These are phyloP conservation scores for Spodoptera litura DNA, from an alignment of 1,140 invertebrate species.

Conservation along the genomic window DNA sequence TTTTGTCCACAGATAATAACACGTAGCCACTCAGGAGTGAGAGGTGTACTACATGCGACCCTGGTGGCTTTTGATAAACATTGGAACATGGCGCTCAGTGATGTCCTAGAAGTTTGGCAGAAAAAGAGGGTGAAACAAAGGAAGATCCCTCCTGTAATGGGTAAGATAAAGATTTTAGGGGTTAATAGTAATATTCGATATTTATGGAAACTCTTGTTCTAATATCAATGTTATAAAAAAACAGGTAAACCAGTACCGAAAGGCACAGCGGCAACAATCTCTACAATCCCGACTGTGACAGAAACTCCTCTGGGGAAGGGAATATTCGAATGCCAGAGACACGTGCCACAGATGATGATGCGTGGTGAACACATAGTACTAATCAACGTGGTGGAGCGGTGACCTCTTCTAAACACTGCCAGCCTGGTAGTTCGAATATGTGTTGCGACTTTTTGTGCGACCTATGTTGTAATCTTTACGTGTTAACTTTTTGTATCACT, in stretches of 20 bases:
- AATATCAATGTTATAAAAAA: background rate
- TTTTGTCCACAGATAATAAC: slow-evolving; percentile 87
- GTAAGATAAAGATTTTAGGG: slow-evolving; percentile 59
- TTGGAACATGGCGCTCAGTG: slow-evolving; percentile 95
- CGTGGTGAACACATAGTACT: slow-evolving; percentile 94
- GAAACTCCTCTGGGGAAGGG: slow-evolving; percentile 87
- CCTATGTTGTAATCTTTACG: slow-evolving; percentile 1
- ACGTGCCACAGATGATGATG: slow-evolving; percentile 93
- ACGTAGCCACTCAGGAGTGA: slow-evolving; percentile 88
- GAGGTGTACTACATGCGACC: slow-evolving; percentile 93
- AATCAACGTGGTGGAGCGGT: slow-evolving; percentile 80
- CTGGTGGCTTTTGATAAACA: slow-evolving; percentile 97
- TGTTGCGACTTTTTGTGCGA: background rate
- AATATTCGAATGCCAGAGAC: slow-evolving; percentile 89
- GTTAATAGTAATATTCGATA: background rate
- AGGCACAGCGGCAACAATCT: slow-evolving; percentile 81
- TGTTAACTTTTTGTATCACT: background rate
- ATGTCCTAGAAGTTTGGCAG: slow-evolving; percentile 95
- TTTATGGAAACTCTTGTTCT: background rate
- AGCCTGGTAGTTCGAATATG: slow-evolving; percentile 20
- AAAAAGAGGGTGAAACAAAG: slow-evolving; percentile 87
- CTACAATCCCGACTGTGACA: slow-evolving; percentile 82
- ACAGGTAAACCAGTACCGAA: slow-evolving; percentile 83
- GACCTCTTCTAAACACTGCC: slow-evolving; percentile 23
- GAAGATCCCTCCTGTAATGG: slow-evolving; percentile 85